A percentile compares a stretch with the other conserved stretches of the same genome.
phyloP scores from a whole-genome alignment of 2,797 vertebrate species.

The Phrynocephalus forsythii region DNA sequence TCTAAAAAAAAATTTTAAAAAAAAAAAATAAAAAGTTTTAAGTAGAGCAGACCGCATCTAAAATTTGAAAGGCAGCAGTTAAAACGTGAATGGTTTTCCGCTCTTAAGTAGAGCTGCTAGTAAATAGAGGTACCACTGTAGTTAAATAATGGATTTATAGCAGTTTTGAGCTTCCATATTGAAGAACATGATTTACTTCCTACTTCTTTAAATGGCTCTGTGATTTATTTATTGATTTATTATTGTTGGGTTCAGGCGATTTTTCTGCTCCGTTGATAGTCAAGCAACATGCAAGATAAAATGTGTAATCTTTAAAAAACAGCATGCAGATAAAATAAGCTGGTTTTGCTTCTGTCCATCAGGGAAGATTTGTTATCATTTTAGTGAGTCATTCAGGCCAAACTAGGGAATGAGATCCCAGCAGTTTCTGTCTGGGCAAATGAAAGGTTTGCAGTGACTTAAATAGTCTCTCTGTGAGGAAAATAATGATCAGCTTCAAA shows the following conservation, averaged over 20 bases:
- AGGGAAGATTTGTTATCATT: background rate
- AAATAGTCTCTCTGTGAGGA: background rate
- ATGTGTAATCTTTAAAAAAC: background rate
- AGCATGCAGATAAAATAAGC: constrained; percentile 3
- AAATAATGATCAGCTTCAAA: background rate
- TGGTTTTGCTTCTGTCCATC: background rate
- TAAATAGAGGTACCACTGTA: too few relatives aligned
- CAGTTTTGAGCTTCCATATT: background rate
- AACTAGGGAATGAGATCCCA: background rate
- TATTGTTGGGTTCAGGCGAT: background rate
- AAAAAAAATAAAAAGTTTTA: too few relatives aligned
- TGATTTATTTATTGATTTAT: background rate
- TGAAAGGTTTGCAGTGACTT: constrained; percentile 9
- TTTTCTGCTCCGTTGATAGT: too few relatives aligned
- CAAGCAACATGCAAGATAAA: background rate
- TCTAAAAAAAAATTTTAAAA: too few relatives aligned
- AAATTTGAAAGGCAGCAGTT: too few relatives aligned
- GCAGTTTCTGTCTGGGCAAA: constrained; percentile 6
- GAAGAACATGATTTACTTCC: constrained; percentile 1
- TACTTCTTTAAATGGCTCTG: background rate
- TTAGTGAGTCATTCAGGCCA: constrained; percentile 1
- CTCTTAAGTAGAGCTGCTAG: too few relatives aligned
- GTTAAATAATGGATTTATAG: constrained; percentile 9
- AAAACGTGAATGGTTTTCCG: too few relatives aligned
- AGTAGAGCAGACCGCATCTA: too few relatives aligned